phyloP scores from a whole-genome alignment of 2,113 vertebrate genomes.

The Cygnus buccinator region DNA sequence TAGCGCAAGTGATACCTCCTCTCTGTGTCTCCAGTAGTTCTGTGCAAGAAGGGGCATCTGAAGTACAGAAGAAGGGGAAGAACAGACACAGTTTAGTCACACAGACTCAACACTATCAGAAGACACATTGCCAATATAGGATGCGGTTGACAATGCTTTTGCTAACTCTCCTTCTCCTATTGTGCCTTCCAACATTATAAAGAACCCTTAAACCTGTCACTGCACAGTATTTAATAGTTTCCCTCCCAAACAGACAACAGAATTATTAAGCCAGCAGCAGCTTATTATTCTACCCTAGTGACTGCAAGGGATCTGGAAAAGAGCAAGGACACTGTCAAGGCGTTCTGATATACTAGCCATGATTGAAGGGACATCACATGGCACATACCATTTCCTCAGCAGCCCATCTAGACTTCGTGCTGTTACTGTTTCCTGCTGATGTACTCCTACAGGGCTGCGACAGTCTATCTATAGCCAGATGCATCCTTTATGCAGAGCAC shows the following conservation, averaged over 20 bases:
- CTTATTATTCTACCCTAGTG: background rate
- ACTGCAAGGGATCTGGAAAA: background rate
- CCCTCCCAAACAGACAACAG: background rate
- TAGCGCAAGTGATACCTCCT: slow-evolving; percentile 96
- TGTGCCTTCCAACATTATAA: background rate
- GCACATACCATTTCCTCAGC: background rate
- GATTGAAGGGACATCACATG: background rate
- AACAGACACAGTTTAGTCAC: background rate
- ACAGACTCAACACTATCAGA: background rate
- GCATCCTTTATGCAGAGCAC: background rate
- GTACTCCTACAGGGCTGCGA: background rate
- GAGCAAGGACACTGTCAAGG: background rate
- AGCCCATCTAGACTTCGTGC: background rate
- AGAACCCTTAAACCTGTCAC: background rate
- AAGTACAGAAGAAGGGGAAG: background rate
- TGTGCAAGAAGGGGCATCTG: slow-evolving; percentile 94
- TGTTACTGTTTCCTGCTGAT: slow-evolving; percentile 3
- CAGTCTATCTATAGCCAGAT: background rate
- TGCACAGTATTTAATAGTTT: background rate
- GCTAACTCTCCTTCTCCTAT: background rate
- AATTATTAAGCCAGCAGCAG: slow-evolving; percentile 10
- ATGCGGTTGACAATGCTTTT: background rate
- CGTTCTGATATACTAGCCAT: background rate
- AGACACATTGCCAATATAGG: background rate
- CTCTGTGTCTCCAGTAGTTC: slow-evolving; percentile 96